Evolutionary conservation across 1,140 invertebrate species (phyloP), one percentile per base, ranked within the genome.

Genomic region (Calycopis cecrops): DNA sequence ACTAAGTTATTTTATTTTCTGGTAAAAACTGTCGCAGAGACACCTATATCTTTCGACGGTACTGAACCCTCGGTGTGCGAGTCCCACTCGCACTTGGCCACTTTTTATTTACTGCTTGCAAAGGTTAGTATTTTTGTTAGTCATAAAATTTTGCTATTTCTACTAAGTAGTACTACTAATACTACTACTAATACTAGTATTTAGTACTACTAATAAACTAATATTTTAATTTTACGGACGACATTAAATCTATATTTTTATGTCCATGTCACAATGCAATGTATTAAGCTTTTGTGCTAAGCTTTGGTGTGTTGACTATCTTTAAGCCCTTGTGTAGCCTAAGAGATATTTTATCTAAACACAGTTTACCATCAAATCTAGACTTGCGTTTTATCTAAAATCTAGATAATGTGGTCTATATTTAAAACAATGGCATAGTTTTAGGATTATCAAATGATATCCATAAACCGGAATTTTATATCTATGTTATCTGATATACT

Each of bases 391-490:
- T 42, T 42, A 53, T 53, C 51, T 21, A 21, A 28, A 8, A 16
- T 40, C 51, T 53, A 14, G 40, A 42, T 40, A 34, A 40, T 14
- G 33, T 53, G 21, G 3, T 21, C 38, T 44, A 53, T 53, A 40
- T 44, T 53, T 34, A 14, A 44, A 53, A 53, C 52, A 53, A 53
- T 53, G 28, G 52, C 10, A 14, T 53, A 33, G 38, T 16, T 53
- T 40, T 53, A 53, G 52, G 52, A 42, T 53, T 53, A 53, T 53
- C 52, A 53, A 53, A 53, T 40, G 52, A 53, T 53, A 42, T 53
- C 40, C 40, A 53, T 33, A 42, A 37, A 44, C 9, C 33, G 21
- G 42, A 37, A 34, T 52, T 28, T 28, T 28, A 17, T 44, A 44
- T 44, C 40, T 44, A 44, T 16, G 7, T 14, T 44, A 44, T 44